Evolutionary conservation across 2,113 vertebrate genomes (phyloP).

Genomic region (Prochilodus magdalenae): DNA sequence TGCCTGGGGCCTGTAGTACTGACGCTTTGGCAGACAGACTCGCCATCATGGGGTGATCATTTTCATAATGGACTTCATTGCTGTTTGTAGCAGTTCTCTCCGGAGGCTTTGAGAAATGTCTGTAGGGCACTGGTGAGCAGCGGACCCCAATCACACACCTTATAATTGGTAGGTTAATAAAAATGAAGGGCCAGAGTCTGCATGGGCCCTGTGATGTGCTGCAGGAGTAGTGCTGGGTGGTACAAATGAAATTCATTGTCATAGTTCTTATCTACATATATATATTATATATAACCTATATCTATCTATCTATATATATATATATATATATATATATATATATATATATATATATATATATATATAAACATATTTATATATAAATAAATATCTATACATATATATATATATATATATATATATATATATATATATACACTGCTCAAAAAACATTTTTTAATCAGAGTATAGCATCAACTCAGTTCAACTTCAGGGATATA

Average conservation of each 20-base stretch:
- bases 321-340: no score
- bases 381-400: no score
- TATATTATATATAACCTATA: no score
- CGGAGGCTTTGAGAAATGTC: conserved; percentile 21
- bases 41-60: conserved; percentile 44
- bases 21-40: conserved; percentile 31
- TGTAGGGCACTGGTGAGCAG: background rate
- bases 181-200: background rate
- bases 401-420: no score
- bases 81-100: conserved; percentile 45
- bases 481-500: no score
- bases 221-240: background rate
- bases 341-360: no score
- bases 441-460: no score
- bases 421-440: no score
- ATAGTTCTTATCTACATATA: background rate
- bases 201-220: background rate
- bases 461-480: no score
- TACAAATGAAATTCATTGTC: background rate
- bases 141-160: conserved; percentile 18
- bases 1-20: conserved; percentile 31
- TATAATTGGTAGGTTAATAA: background rate
- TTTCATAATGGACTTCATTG: conserved; percentile 53
- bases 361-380: no score
- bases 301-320: no score